Conservation (phyloP, 2,113 vertebrate genomes). For the Prochilodus magdalenae region DNA sequence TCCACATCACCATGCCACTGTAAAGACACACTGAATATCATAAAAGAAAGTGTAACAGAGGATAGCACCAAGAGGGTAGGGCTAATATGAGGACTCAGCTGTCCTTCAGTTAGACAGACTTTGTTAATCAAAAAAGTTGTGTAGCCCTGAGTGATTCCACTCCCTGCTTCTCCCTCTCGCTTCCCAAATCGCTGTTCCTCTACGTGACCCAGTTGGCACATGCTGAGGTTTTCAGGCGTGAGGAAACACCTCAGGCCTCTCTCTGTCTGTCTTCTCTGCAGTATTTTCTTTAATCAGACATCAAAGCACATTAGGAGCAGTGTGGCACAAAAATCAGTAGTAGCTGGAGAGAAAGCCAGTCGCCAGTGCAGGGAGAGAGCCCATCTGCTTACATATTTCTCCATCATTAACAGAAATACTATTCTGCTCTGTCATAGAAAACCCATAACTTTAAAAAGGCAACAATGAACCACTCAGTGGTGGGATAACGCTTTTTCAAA, state of each 20-base stretch:
- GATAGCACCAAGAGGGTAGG: neutral
- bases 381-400: neutral
- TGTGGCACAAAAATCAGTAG: neutral
- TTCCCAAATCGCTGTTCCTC: neutral
- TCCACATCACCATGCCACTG: too few species aligned
- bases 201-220: neutral
- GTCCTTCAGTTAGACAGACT: neutral
- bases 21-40: too few species aligned
- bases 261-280: neutral
- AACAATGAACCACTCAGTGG: neutral
- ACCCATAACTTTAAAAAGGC: neutral
- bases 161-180: neutral
- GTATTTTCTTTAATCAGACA: neutral
- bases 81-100: neutral
- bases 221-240: neutral
- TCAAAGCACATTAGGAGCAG: neutral
- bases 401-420: neutral
- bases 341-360: neutral
- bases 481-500: neutral
- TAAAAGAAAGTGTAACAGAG: neutral
- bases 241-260: neutral
- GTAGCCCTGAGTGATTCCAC: neutral
- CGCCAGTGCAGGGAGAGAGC: neutral
- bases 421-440: neutral
- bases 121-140: neutral